A percentile compares a stretch with the other conserved stretches of the same genome.
Conservation (phyloP, 2,888 invertebrate genomes). For the Biston betularia region DNA sequence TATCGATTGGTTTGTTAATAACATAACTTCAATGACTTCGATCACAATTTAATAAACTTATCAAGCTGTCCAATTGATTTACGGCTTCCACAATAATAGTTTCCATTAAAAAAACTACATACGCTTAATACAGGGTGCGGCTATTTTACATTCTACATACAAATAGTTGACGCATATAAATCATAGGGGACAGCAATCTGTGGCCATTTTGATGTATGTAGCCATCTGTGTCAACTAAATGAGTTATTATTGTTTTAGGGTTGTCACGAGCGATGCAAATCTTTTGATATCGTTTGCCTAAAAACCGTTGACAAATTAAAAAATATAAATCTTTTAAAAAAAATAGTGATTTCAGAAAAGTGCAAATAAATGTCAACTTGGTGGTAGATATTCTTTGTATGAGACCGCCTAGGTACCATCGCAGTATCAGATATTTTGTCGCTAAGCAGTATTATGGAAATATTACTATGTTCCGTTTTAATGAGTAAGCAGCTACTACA, state of each 20-base stretch:
- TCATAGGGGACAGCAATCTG: slow-evolving; percentile 80
- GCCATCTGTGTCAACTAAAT: slow-evolving; percentile 84
- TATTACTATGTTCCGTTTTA: too few relatives aligned
- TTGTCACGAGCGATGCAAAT: slow-evolving; percentile 43
- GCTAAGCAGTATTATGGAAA: too few relatives aligned
- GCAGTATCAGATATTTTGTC: too few relatives aligned
- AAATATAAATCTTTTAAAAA: too few relatives aligned
- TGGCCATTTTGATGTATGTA: slow-evolving; percentile 82
- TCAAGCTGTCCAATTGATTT: slow-evolving; percentile 29
- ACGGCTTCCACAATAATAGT: slow-evolving; percentile 27
- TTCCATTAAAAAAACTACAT: slow-evolving; percentile 25
- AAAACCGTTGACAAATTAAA: too few relatives aligned
- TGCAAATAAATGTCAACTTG: too few relatives aligned
- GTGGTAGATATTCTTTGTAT: too few relatives aligned
- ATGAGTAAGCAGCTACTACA: too few relatives aligned
- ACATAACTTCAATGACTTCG: neutral
- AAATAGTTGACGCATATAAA: slow-evolving; percentile 79
- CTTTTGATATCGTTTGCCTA: neutral
- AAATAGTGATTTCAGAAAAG: too few relatives aligned
- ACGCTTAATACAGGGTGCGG: slow-evolving; percentile 56
- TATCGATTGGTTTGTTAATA: neutral
- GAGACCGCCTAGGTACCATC: too few relatives aligned
- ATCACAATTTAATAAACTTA: slow-evolving; percentile 23
- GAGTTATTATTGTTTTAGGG: slow-evolving; percentile 80
- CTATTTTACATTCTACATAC: slow-evolving; percentile 54